These are phyloP conservation scores for Synergus itoensis DNA, from an alignment of 2,888 invertebrate genomes.

Conservation along the genomic window DNA sequence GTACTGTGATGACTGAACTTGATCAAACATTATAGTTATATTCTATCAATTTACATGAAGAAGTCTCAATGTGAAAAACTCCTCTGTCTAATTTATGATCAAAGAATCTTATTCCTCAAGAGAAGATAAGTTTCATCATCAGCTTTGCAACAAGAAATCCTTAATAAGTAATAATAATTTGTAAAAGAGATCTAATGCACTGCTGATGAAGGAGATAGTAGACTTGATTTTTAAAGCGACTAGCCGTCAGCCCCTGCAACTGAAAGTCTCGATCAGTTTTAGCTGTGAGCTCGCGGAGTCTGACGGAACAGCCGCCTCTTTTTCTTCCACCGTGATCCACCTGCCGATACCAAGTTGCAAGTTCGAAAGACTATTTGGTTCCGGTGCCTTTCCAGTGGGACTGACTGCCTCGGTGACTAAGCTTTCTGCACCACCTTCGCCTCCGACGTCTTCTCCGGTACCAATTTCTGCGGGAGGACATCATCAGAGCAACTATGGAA, in stretches of 20 bases:
- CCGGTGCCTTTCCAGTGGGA: slow-evolving; percentile 67
- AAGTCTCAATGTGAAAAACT: neutral
- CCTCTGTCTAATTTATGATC: neutral
- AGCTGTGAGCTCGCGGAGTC: slow-evolving; percentile 64
- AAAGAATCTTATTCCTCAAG: neutral
- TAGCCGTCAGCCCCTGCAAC: slow-evolving; percentile 52
- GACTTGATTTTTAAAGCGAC: slow-evolving; percentile 20
- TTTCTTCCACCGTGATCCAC: slow-evolving; percentile 62
- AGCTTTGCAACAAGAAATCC: neutral
- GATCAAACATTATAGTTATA: neutral
- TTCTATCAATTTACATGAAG: neutral
- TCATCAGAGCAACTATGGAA: slow-evolving; percentile 80
- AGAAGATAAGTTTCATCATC: neutral
- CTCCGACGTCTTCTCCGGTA: slow-evolving; percentile 73
- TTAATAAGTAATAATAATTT: neutral
- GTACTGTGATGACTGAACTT: no score
- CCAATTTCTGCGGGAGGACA: slow-evolving; percentile 56
- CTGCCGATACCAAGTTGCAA: slow-evolving; percentile 59
- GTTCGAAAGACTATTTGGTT: slow-evolving; percentile 60
- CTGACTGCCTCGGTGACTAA: slow-evolving; percentile 73
- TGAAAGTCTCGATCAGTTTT: slow-evolving; percentile 62
- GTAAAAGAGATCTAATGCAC: no score
- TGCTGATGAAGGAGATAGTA: neutral
- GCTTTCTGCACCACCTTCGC: slow-evolving; percentile 74
- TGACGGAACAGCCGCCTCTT: slow-evolving; percentile 65